Conservation (phyloP, 2,113 vertebrate genomes). For the Lanius collurio region DNA sequence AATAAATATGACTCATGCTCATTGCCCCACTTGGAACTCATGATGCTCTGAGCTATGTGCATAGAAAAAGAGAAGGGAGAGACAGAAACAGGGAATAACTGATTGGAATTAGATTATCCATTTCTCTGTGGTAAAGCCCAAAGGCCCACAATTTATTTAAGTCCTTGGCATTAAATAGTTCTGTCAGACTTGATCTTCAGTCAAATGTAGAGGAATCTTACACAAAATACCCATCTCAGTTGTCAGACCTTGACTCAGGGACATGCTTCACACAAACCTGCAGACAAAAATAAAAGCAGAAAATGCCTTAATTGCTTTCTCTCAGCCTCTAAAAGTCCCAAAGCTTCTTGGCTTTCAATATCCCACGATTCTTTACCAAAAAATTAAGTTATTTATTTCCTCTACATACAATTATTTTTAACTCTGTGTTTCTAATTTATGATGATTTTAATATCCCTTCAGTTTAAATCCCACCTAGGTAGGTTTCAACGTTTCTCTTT, state of each 20-base stretch:
- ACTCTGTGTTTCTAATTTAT: background rate
- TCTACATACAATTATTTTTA: background rate
- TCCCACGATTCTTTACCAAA: background rate
- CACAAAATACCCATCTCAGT: background rate
- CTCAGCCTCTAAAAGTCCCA: background rate
- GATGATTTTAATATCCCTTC: background rate
- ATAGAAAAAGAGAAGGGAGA: background rate
- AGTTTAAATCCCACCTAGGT: background rate
- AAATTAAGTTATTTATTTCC: background rate
- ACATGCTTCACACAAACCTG: background rate
- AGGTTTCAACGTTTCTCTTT: background rate
- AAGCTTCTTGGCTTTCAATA: background rate
- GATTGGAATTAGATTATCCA: background rate
- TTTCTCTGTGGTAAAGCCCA: background rate
- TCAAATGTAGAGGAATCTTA: background rate
- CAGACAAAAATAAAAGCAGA: background rate
- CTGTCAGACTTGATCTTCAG: background rate
- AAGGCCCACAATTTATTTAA: background rate
- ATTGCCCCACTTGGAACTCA: background rate
- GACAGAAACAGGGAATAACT: background rate
- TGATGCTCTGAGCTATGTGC: background rate
- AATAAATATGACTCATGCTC: background rate
- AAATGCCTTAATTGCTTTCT: background rate
- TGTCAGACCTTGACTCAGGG: background rate
- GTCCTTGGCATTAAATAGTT: background rate